Conservation (phyloP, 2,888 invertebrate genomes). For the Phaonia tiefii region DNA sequence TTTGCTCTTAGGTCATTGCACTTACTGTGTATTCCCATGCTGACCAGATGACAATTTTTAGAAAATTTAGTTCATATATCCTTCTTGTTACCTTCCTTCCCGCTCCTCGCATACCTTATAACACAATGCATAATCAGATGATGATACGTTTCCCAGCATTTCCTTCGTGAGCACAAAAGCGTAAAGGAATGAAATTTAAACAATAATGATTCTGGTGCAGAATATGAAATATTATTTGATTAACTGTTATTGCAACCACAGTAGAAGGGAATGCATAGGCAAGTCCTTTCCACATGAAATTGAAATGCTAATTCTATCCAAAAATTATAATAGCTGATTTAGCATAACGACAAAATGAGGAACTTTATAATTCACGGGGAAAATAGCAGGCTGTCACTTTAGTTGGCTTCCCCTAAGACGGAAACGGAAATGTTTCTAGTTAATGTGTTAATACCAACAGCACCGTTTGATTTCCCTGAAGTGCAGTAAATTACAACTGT, state of each 20-base stretch:
- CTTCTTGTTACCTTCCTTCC: too few relatives aligned
- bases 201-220: constrained; percentile 25
- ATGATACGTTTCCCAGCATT: background rate
- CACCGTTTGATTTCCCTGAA: constrained; percentile 29
- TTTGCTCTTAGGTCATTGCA: too few relatives aligned
- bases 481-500: constrained; percentile 52
- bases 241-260: constrained; percentile 28
- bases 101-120: background rate
- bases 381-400: constrained; percentile 5
- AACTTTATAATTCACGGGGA: background rate
- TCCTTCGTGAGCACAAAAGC: background rate
- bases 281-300: background rate
- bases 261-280: background rate
- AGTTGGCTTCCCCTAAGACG: background rate
- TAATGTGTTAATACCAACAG: background rate
- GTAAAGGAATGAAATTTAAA: constrained; percentile 35
- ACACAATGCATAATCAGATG: constrained; percentile 6
- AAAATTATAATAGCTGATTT: constrained; percentile 35
- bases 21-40: too few relatives aligned
- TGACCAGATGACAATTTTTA: too few relatives aligned
- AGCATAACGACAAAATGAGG: constrained; percentile 4
- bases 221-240: constrained; percentile 37
- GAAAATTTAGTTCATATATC: too few relatives aligned
- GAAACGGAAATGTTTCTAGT: background rate
- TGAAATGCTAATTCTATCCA: constrained; percentile 31